Conservation (phyloP, 2,888 invertebrate genomes). For the Scaptomyza tumidula region DNA sequence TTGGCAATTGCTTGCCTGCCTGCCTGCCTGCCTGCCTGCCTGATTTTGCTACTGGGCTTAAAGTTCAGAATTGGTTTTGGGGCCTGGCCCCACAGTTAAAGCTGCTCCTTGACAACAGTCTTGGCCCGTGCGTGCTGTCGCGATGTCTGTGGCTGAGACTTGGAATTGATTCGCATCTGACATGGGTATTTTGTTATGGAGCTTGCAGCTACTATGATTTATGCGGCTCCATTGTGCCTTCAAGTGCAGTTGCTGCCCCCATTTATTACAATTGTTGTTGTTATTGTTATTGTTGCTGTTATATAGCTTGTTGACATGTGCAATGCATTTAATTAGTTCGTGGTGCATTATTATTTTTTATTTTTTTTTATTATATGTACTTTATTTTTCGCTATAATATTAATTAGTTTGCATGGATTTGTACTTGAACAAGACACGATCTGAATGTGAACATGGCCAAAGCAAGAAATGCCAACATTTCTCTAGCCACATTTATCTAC, state of each 20-base stretch:
- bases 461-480: slow-evolving; percentile 36
- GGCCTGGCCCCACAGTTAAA: slow-evolving; percentile 1
- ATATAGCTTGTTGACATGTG: slow-evolving; percentile 46
- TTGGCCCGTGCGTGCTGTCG: slow-evolving; percentile 47
- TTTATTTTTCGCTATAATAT: slow-evolving; percentile 27
- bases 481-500: slow-evolving; percentile 23
- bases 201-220: slow-evolving; percentile 66
- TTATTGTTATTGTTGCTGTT: background rate
- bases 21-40: too few relatives aligned
- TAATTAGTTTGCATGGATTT: slow-evolving; percentile 62
- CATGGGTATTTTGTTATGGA: slow-evolving; percentile 47
- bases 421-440: slow-evolving; percentile 63
- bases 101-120: slow-evolving; percentile 17
- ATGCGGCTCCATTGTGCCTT: slow-evolving; percentile 57
- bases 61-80: slow-evolving; percentile 49
- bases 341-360: slow-evolving; percentile 18
- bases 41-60: slow-evolving; percentile 65
- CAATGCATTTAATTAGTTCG: slow-evolving; percentile 63
- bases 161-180: slow-evolving; percentile 43
- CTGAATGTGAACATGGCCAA: background rate
- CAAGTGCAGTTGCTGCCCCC: slow-evolving; percentile 54
- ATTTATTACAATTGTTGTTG: background rate
- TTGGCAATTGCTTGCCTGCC: slow-evolving; percentile 11
- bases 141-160: background rate
- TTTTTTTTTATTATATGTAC: slow-evolving; percentile 16